Conservation (phyloP, 2,888 invertebrate genomes). For the Malachius bipustulatus region DNA sequence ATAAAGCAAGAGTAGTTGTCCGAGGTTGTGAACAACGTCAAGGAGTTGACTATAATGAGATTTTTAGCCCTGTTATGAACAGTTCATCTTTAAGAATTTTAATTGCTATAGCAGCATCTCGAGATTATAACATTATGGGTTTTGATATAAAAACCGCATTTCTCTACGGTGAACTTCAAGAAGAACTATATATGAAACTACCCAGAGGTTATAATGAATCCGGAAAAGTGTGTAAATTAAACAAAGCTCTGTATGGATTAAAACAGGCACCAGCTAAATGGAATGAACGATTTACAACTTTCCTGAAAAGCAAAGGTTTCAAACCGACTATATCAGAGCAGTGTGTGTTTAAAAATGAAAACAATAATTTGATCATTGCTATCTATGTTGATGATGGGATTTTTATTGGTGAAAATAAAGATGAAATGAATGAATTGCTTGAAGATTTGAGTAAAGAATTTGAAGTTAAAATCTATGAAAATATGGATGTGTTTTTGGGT, state of each 20-base stretch:
- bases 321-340: background rate
- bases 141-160: conserved; percentile 18
- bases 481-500: too few relatives aligned
- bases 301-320: background rate
- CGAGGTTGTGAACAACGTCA: background rate
- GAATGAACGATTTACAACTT: background rate
- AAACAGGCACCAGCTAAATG: conserved; percentile 10
- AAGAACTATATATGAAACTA: conserved; percentile 16
- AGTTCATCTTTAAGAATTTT: conserved; percentile 7
- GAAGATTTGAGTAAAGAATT: too few relatives aligned
- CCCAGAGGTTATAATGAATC: conserved; percentile 14
- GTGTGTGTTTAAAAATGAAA: too few relatives aligned
- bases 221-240: conserved; percentile 9
- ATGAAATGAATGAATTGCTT: too few relatives aligned
- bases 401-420: too few relatives aligned
- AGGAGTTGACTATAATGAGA: conserved; percentile 1
- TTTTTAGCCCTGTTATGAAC: background rate
- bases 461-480: too few relatives aligned
- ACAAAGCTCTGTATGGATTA: conserved; percentile 12
- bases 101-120: conserved; percentile 12
- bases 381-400: too few relatives aligned
- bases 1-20: background rate
- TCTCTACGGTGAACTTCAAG: conserved; percentile 14
- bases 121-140: conserved; percentile 9
- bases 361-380: too few relatives aligned